Evolutionary conservation across 92 coral and sea anemone genomes (phyloP), one percentile per base, ranked within the genome.

Genomic region (Zoanthus solanderi): DNA sequence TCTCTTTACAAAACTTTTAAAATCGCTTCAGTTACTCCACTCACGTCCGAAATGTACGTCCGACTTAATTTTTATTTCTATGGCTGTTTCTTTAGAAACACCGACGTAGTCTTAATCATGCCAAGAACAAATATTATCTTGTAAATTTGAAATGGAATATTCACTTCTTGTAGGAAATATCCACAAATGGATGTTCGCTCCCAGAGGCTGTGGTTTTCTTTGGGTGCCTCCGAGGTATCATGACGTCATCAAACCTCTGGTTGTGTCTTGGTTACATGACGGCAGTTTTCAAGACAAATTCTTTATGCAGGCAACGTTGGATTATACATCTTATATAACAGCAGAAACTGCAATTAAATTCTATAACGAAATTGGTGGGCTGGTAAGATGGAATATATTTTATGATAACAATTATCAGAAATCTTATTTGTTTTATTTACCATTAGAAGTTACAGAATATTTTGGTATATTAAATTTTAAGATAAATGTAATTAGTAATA

Each of bases 221-320:
- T 94, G 95, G 95, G 95, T 92, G 71, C 92, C 87, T 72, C 94
- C 93, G 30, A 94, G 88, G 66, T 89, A 92, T 85, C 94, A 89
- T 50, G 93, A 92, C 16, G 44, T 86, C 73, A 90, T 94, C 54
- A 71, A 93, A 11, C 98, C 98, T 11, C 86, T 77, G 61, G 94
- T 90, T 6, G 95, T 94, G 10, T 94, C 98, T 37, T 94, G 95
- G 95, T 50, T 53, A 67, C 98, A 94, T 11, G 95, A 92, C 83
- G 83, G 87, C 4, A 57, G 86, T 63, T 92, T 92, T 87, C 98
- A 94, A 69, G 94, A 94, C 32, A 90, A 93, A 52, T 92, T 94
- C 91, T 90, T 71, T 16, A 53, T 66, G 71, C 98, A 94, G 68
- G 98, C 94, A 7, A 94, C 98, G 16, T 18, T 78, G 32, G 98